Percentiles rank a stretch among this genome's conserved stretches.
Conservation (phyloP, 2,888 invertebrate species). For the Podotricha telesiphe region DNA sequence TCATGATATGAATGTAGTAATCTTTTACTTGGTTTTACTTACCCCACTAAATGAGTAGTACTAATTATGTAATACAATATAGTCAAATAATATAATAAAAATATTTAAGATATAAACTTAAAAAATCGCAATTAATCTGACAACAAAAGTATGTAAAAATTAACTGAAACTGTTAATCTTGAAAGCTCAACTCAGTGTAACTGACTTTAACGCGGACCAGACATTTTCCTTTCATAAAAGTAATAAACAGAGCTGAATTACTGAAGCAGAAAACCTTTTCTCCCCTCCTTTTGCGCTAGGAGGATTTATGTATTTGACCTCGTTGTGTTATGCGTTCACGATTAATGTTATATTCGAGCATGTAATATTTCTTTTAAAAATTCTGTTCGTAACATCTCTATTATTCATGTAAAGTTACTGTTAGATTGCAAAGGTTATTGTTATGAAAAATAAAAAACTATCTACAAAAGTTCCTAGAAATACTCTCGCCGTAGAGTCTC, state of each 20-base stretch:
- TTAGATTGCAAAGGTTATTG: neutral
- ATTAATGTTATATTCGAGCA: slow-evolving; percentile 64
- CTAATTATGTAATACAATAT: neutral
- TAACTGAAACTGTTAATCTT: neutral
- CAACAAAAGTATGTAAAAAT: neutral
- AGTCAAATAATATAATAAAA: no score
- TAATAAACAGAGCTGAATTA: slow-evolving; percentile 66
- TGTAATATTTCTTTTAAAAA: slow-evolving; percentile 49
- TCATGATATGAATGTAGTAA: no score
- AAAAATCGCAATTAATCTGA: neutral
- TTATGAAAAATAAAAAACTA: slow-evolving; percentile 3
- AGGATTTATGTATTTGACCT: slow-evolving; percentile 75
- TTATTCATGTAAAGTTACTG: neutral
- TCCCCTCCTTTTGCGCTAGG: slow-evolving; percentile 61
- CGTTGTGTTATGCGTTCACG: slow-evolving; percentile 60
- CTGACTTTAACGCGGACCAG: slow-evolving; percentile 23
- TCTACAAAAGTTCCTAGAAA: neutral
- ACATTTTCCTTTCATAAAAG: slow-evolving; percentile 54
- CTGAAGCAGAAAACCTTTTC: slow-evolving; percentile 61
- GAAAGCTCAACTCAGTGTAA: slow-evolving; percentile 7
- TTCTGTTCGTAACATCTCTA: slow-evolving; percentile 2
- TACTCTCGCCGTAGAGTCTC: no score
- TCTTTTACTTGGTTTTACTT: no score
- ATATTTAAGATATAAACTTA: neutral
- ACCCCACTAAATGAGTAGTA: neutral